These are phyloP conservation scores for Natrix natrix DNA, from an alignment of 2,797 vertebrate genomes.

Conservation along the genomic window DNA sequence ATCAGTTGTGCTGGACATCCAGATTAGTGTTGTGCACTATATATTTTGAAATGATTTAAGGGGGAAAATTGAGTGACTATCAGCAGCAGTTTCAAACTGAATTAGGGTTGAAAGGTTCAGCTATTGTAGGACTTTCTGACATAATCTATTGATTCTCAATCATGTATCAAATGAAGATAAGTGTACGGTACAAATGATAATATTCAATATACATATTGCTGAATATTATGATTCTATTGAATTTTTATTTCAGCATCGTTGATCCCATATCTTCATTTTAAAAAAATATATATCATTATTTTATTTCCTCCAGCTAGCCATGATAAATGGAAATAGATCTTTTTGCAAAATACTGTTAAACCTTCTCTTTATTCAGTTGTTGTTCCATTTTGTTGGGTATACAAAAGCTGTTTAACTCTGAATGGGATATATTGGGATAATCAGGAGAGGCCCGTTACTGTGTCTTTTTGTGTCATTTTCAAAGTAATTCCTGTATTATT, in stretches of 20 bases:
- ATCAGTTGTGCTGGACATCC: neutral
- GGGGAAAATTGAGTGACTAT: neutral
- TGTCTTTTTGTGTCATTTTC: neutral
- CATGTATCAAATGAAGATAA: slow-evolving; percentile 12
- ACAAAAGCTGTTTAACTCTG: slow-evolving; percentile 44
- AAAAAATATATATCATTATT: slow-evolving; percentile 18
- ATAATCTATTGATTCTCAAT: neutral
- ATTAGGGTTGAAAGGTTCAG: neutral
- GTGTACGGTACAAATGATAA: slow-evolving; percentile 14
- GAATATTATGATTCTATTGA: slow-evolving; percentile 15
- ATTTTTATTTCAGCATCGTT: slow-evolving; percentile 32
- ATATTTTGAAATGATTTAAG: neutral
- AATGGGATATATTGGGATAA: neutral
- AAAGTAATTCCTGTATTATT: neutral
- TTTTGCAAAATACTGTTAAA: slow-evolving; percentile 50
- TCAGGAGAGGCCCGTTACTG: neutral
- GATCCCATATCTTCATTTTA: slow-evolving; percentile 24
- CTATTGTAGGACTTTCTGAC: neutral
- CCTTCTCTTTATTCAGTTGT: slow-evolving; percentile 59
- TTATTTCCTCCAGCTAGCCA: slow-evolving; percentile 22
- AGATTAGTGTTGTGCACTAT: neutral
- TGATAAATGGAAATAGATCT: slow-evolving; percentile 62
- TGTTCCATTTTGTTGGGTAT: slow-evolving; percentile 50
- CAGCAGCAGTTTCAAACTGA: neutral
- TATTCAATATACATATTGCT: neutral